phyloP scores from a whole-genome alignment of 2,888 invertebrate species.

The Monochamus alternatus region DNA sequence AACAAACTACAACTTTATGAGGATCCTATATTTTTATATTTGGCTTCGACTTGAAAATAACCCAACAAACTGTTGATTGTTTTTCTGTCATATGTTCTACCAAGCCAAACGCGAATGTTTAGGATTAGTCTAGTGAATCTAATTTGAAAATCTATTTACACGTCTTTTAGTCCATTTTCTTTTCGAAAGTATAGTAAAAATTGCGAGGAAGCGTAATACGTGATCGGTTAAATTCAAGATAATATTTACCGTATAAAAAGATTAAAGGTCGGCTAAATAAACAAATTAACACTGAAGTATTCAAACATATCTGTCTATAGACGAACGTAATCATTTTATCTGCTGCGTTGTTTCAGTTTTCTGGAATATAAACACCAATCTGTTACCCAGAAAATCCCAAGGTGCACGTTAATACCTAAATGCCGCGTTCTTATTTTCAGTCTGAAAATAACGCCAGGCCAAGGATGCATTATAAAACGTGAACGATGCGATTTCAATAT shows the following conservation, averaged over 20 bases:
- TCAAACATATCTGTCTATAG: background rate
- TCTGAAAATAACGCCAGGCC: conserved; percentile 11
- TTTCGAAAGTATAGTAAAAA: no score
- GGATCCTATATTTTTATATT: background rate
- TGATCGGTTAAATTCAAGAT: no score
- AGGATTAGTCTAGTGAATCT: no score
- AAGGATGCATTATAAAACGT: conserved; percentile 12
- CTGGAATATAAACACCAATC: background rate
- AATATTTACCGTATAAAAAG: background rate
- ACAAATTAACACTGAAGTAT: background rate
- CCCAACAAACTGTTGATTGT: background rate
- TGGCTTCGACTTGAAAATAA: background rate
- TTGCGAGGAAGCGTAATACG: no score
- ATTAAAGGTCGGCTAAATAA: background rate
- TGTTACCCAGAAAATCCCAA: background rate
- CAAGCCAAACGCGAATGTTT: no score
- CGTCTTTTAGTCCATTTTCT: no score
- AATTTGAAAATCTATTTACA: no score
- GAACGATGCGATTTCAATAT: background rate
- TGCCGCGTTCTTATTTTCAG: background rate
- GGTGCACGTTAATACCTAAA: background rate
- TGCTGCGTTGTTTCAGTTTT: background rate
- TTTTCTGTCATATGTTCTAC: no score
- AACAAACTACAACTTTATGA: background rate
- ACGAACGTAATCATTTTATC: background rate